phyloP scores from a whole-genome alignment of 2,113 vertebrate genomes.

The Lepus americanus region DNA sequence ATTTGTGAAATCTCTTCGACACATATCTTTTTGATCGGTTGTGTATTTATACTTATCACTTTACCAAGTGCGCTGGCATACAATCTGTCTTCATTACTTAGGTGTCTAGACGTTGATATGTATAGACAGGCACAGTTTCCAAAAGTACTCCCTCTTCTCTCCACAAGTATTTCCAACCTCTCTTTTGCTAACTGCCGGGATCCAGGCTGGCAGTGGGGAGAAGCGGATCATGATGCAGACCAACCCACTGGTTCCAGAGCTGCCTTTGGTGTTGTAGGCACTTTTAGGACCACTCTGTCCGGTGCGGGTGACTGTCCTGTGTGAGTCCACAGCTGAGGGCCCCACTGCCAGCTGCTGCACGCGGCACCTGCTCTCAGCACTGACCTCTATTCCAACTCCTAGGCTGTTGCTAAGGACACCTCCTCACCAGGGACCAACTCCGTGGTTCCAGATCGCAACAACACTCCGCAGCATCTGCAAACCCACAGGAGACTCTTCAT shows the following conservation, averaged over 20 bases:
- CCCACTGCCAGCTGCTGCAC: not conserved
- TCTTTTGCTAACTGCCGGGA: not conserved
- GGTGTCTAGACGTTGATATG: too few relatives aligned
- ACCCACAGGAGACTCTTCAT: too few relatives aligned
- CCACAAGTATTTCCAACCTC: too few relatives aligned
- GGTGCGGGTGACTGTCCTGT: not conserved
- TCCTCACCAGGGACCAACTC: not conserved
- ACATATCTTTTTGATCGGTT: too few relatives aligned
- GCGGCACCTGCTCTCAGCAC: not conserved
- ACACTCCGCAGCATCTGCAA: not conserved
- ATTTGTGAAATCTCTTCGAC: too few relatives aligned
- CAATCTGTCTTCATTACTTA: not conserved
- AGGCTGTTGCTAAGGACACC: not conserved
- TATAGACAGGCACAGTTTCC: not conserved
- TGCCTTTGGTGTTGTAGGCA: not conserved
- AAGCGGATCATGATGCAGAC: not conserved
- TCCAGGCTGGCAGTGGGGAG: not conserved
- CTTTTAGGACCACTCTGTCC: not conserved
- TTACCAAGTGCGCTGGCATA: too few relatives aligned
- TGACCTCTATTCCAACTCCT: not conserved
- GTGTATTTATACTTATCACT: too few relatives aligned
- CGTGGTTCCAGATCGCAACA: not conserved
- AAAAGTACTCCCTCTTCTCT: not conserved
- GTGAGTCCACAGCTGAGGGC: fast-evolving
- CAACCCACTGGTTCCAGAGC: not conserved